Base-by-base conservation (phyloP, 2,113 vertebrate species). In the Irena cyanogastra region DNA sequence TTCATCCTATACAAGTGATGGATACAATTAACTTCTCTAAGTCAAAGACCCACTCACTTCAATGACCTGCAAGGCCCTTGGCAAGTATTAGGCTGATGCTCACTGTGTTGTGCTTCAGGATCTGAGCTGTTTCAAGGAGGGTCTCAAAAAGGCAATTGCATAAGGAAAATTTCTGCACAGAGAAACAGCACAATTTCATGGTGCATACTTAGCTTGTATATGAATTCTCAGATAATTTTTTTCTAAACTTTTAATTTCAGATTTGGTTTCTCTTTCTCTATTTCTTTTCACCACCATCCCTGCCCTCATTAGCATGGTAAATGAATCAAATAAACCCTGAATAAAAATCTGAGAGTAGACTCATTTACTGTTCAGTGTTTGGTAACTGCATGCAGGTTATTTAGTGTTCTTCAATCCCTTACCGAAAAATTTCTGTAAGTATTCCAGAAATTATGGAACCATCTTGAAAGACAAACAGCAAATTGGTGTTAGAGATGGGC, bases 271-370 rank as follows among this genome's bases (percentile, higher is more conserved):
- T 86, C 69, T 90, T 70, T 31, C 33, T 18, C 30, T 81, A 4
- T 33, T 80, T 13, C 9, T 82, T 86, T 66, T 89, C 7, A 45
- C 3, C 6, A 26, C 9, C 21, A 52, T 24, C 21, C 41, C 5
- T 54, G 1, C 3, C 7, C 4, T 37, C 1, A 2, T 42, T 9
- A 70, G 54, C 9, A 27, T 2, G 4, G 21, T 37, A 80, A 77
- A 77, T 59, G 0, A 89, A 31, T 30, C 5, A 54, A 85, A 79
- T 45, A 31, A 76, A 5, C 1, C 17, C 24, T n/a, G 23, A 87
- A 39, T 16, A 71, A 53, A 27, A 53, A 64, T 19, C 64, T 65
- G 8, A 75, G 27, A 78, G 16, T 4, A 76, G 16, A 17, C 4
- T 74, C n/a, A 14, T 80, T 76, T 77, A 39, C 44, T 44, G 6